Evolutionary conservation across 2,113 vertebrate genomes (phyloP).

Genomic region (Muntiacus muntjak): DNA sequence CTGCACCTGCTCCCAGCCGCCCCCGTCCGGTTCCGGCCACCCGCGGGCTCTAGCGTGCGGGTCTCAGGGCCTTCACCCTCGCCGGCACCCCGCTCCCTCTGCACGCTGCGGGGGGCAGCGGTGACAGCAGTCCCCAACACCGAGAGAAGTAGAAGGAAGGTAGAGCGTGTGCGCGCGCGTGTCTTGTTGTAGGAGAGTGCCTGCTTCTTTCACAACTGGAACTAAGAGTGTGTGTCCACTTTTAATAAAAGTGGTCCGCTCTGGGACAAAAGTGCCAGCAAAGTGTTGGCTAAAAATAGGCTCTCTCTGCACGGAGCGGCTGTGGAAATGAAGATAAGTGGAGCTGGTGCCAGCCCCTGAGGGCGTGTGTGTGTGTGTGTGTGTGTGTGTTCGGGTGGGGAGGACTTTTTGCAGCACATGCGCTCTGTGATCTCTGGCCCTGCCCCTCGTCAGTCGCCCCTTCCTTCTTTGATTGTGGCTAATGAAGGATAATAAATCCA

Average conservation of each 20-base stretch:
- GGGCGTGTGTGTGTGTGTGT: not conserved
- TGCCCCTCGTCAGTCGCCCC: conserved; percentile 32
- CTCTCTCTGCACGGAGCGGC: not conserved
- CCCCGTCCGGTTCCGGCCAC: not conserved
- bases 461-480: conserved; percentile 80
- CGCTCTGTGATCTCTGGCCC: conserved; percentile 63
- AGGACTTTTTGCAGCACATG: conserved; percentile 61
- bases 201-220: conserved; percentile 14
- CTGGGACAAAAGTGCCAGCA: conserved; percentile 19
- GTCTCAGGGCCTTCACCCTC: not conserved
- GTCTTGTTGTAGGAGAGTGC: not conserved
- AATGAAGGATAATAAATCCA: conserved; percentile 88
- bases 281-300: conserved; percentile 57
- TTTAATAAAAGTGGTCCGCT: conserved; percentile 31
- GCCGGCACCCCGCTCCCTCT: not conserved
- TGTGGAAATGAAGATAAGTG: conserved; percentile 56
- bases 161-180: not conserved
- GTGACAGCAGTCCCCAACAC: not conserved
- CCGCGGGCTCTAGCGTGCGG: not conserved
- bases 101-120: not conserved
- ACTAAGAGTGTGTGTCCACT: conserved; percentile 31
- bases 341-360: conserved; percentile 34
- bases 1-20: conserved; percentile 47
- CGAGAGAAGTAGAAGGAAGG: not conserved
- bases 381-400: not conserved